Base-by-base conservation (phyloP, 2,113 vertebrate species). In the Empidonax alnorum region DNA sequence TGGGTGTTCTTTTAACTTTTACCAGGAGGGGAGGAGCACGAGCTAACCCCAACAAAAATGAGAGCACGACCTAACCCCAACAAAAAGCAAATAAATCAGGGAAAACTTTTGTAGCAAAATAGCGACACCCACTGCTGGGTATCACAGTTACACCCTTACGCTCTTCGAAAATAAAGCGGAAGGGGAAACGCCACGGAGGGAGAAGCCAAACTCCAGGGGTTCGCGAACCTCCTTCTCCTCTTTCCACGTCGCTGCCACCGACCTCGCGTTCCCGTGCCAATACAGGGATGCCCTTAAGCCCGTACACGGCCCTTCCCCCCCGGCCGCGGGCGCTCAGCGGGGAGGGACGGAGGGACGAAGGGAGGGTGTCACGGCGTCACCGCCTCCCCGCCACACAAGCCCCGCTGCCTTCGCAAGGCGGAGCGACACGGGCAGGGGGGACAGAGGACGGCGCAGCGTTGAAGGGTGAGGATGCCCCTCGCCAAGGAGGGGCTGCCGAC, bases 401-500 rank as follows among this genome's bases (percentile, higher is more conserved):
- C 11, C 18, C 10, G 21, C 58, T 31, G 30, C 21, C 35, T 41
- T 22, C 22, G 27, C 33, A 20, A 28, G 18, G 33, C 27, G 8
- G 46, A n/a, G 47, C 39, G 39, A 39, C 55, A 19, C 9, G 18
- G 17, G 4, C 14, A 3, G 17, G 5, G 21, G 17, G 14, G 6
- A 7, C 6, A 12, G 22, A 37, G 24, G 46, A 21, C 12, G 24
- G 12, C 3, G 22, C 59, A 49, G 74, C 58, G 12, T 14, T 81
- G 25, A 87, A 18, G 78, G 19, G 81, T 85, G 59, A 88, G 62
- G 22, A 63, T 97, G 82, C 42, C 75, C n/a, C 47, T 80, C 11
- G 39, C 59, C 28, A 18, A 53, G 7, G 84, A 90, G 74, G 93
- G 96, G 71, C 80, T 86, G 41, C 79, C 42, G 46, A 56, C 22